These are phyloP conservation scores for Ophiodon elongatus DNA, from an alignment of 2,113 vertebrate species.

Conservation along the genomic window DNA sequence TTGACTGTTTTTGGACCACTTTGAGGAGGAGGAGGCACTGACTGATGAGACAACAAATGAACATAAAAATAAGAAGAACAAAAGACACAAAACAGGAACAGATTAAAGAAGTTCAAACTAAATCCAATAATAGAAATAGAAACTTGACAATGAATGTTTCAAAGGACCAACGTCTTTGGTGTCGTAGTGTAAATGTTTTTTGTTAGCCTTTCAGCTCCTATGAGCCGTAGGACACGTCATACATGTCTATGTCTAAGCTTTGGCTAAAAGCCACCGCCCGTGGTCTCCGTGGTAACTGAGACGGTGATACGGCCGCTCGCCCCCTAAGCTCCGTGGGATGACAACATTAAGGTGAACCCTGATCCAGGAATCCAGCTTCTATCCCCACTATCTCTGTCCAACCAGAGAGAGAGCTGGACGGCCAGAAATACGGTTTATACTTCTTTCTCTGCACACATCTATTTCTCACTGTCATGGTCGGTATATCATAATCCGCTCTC, in stretches of 20 bases:
- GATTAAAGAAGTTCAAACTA: background rate
- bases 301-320: slow-evolving; percentile 30
- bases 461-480: slow-evolving; percentile 73
- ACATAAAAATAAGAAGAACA: background rate
- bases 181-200: slow-evolving; percentile 7
- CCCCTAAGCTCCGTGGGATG: slow-evolving; percentile 54
- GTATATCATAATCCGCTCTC: slow-evolving; percentile 62
- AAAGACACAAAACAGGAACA: background rate
- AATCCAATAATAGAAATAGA: background rate
- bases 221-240: slow-evolving; percentile 20
- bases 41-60: background rate
- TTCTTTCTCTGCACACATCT: slow-evolving; percentile 54
- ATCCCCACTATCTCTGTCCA: slow-evolving; percentile 66
- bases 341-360: slow-evolving; percentile 66
- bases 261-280: slow-evolving; percentile 38
- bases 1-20: too few species aligned
- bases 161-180: background rate
- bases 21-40: background rate
- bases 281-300: slow-evolving; percentile 41
- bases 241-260: slow-evolving; percentile 36
- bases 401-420: slow-evolving; percentile 48
- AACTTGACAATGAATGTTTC: background rate
- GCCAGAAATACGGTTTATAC: slow-evolving; percentile 54
- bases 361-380: slow-evolving; percentile 67
- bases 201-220: slow-evolving; percentile 17